Base-by-base conservation (phyloP, 2,888 invertebrate species). In the Apantesis nais region DNA sequence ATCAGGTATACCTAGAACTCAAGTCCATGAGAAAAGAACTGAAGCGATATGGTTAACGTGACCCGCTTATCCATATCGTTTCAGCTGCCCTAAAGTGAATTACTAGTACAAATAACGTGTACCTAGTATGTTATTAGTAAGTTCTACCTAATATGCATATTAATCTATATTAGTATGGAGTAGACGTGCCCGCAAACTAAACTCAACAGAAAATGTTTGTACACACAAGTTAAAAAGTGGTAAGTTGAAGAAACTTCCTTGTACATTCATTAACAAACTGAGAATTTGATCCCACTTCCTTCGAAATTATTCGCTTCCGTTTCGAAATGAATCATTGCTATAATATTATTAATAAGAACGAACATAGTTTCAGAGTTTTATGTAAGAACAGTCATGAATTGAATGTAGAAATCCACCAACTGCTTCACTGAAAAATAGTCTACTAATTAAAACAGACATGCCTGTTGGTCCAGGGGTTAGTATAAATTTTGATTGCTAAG, bases 41-140 rank as follows among this genome's bases (percentile, higher is more conserved):
- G 69, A 74, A 79, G 77, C 79, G 78, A 86, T 85, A 90, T 84
- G 89, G 91, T 91, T 90, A 90, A 85, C 34, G 34, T 34, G 34
- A 34, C 34, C 34, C n/a, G n/a, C 5, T 34, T 2, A 34, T 34
- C 34, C 34, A 34, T 34, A 34, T n/a, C n/a, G n/a, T n/a, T n/a
- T 5, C 34, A 34, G 34, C 34, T 34, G 34, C 34, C 34, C 3
- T 78, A 85, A 87, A 89, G 29, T n/a, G 2, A 31, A 60, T 22
- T 52, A 52, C 52, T 52, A 11, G 52, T 70, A 39, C 39, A 39
- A 39, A 12, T 12, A 72, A 74, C 71, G 72, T 82, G 83, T 76
- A 77, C 74, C 74, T 73, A 62, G 4, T 58, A 67, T 73, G 70
- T 75, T 71, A 70, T 65, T 78, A 87, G 85, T 81, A 75, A 83